phyloP scores from a whole-genome alignment of 2,888 invertebrate species.

The Tetramorium bicarinatum region DNA sequence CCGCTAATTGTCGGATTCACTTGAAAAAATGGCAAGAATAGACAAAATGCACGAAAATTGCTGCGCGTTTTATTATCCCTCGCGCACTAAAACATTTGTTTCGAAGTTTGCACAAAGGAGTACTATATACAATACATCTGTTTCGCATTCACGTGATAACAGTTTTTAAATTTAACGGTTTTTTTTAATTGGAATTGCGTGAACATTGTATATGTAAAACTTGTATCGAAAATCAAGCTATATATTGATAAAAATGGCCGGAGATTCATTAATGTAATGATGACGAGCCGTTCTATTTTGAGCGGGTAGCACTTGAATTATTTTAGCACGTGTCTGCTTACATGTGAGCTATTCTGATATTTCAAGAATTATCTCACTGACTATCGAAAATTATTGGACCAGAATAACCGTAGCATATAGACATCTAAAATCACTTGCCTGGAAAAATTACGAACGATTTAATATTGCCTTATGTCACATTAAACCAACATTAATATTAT shows the following conservation, averaged over 20 bases:
- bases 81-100: neutral
- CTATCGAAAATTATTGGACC: constrained; percentile 29
- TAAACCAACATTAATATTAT: neutral
- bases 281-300: neutral
- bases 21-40: constrained; percentile 31
- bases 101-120: neutral
- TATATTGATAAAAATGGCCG: neutral
- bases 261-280: constrained; percentile 14
- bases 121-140: neutral
- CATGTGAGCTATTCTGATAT: constrained; percentile 1
- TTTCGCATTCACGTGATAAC: neutral
- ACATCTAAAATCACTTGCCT: neutral
- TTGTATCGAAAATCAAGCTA: neutral
- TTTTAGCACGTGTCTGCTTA: constrained; percentile 19
- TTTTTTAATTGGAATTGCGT: neutral
- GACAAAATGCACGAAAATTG: neutral
- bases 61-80: neutral
- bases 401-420: constrained; percentile 19
- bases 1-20: constrained; percentile 45
- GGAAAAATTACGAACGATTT: neutral
- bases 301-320: constrained; percentile 12
- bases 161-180: constrained; percentile 2
- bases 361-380: constrained; percentile 31
- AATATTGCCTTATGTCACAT: too few species aligned
- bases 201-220: neutral